Evolutionary conservation across 2,797 vertebrate species (phyloP).

Genomic region (Champsocephalus gunnari): DNA sequence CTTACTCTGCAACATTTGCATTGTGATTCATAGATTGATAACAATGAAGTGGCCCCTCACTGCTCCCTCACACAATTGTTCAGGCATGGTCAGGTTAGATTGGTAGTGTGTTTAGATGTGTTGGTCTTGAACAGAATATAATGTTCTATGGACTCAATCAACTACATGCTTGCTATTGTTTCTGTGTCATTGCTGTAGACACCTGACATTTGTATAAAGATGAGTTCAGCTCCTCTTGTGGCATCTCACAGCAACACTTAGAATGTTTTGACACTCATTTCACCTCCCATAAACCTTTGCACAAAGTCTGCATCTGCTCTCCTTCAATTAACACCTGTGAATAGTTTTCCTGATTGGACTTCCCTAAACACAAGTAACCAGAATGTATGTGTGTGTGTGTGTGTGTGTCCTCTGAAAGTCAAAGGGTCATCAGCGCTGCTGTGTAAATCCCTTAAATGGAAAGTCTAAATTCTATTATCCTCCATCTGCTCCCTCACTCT

Average conservation of each 20-base stretch:
- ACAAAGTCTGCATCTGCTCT: constrained; percentile 45
- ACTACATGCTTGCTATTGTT: constrained; percentile 32
- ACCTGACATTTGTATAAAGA: constrained; percentile 63
- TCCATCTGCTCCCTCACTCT: constrained; percentile 68
- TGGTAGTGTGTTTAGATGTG: constrained; percentile 10
- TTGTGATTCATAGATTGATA: not conserved
- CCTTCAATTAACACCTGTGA: constrained; percentile 35
- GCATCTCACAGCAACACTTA: constrained; percentile 31
- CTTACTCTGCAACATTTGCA: not conserved
- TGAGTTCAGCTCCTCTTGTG: constrained; percentile 61
- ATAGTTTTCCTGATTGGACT: constrained; percentile 17
- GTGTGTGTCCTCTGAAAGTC: constrained; percentile 52
- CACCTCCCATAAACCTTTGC: constrained; percentile 37
- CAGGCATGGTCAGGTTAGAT: constrained; percentile 4
- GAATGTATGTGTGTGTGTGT: constrained; percentile 19
- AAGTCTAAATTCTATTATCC: constrained; percentile 74
- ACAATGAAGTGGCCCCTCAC: not conserved
- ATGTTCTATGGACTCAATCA: constrained; percentile 43
- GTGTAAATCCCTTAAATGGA: constrained; percentile 75
- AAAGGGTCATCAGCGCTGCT: constrained; percentile 57
- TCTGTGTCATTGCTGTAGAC: constrained; percentile 49
- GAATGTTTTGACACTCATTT: constrained; percentile 34
- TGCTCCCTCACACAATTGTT: not conserved
- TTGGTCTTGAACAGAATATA: constrained; percentile 30
- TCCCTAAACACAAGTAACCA: constrained; percentile 26